A percentile compares a stretch with the other conserved stretches of the same genome.
phyloP scores from a whole-genome alignment of 92 coral and sea anemone genomes.

The Epizoanthus ramosus region DNA sequence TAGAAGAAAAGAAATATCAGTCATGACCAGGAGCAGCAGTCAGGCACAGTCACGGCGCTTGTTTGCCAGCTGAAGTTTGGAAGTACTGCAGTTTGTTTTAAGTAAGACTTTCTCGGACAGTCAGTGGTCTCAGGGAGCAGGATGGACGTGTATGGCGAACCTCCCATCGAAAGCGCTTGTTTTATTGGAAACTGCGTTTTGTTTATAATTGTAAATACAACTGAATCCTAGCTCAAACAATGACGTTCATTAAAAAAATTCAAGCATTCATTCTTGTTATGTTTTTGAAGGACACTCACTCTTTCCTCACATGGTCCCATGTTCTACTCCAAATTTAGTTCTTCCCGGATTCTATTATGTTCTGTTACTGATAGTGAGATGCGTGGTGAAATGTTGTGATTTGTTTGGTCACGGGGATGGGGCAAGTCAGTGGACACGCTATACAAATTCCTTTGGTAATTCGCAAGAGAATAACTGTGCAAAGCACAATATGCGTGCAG shows the following conservation, averaged over 20 bases:
- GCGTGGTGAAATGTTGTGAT: too few relatives aligned
- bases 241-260: slow-evolving; percentile 97
- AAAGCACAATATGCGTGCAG: too few relatives aligned
- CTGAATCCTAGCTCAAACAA: slow-evolving; percentile 92
- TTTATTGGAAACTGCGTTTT: slow-evolving; percentile 86
- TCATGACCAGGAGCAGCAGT: not conserved
- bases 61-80: slow-evolving; percentile 5
- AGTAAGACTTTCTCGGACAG: slow-evolving; percentile 38
- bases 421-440: too few relatives aligned
- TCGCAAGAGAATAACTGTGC: too few relatives aligned
- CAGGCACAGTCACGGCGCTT: slow-evolving; percentile 11
- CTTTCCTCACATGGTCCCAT: not conserved
- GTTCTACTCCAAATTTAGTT: not conserved
- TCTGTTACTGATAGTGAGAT: too few relatives aligned
- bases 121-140: slow-evolving; percentile 38
- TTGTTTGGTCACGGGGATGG: too few relatives aligned
- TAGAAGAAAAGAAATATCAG: not conserved
- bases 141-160: slow-evolving; percentile 44
- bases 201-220: slow-evolving; percentile 96
- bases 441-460: too few relatives aligned
- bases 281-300: not conserved
- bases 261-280: slow-evolving; percentile 62
- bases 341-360: too few relatives aligned
- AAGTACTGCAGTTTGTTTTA: slow-evolving; percentile 25
- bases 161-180: slow-evolving; percentile 79